These are phyloP conservation scores for Pseudorhiza aurosa DNA, from an alignment of 30 jellyfish, hydroid and myxozoan species.

Conservation along the genomic window DNA sequence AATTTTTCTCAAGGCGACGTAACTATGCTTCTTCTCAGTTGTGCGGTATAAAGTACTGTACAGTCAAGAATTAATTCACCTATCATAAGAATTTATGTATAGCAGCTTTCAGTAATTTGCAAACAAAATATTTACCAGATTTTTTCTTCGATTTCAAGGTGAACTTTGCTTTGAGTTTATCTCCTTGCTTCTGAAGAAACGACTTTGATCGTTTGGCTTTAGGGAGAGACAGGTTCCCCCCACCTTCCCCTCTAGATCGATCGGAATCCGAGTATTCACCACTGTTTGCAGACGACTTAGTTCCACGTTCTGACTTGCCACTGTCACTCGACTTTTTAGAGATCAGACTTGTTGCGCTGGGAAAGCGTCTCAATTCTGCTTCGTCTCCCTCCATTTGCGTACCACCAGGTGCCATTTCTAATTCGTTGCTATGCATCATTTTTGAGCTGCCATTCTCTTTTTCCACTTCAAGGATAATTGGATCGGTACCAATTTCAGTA, in stretches of 20 bases:
- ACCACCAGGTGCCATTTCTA: conserved; percentile 3
- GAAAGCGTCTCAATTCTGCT: conserved; percentile 13
- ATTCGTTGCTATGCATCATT: neutral
- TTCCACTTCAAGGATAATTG: neutral
- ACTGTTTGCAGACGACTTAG: conserved; percentile 28
- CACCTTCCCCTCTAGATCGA: conserved; percentile 47
- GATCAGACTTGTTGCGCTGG: conserved; percentile 56
- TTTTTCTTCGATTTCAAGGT: conserved; percentile 65
- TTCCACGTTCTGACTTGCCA: conserved; percentile 61
- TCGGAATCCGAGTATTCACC: conserved; percentile 63
- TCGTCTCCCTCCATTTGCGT: conserved; percentile 15
- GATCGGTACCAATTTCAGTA: conserved; percentile 31
- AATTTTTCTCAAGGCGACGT: too few species aligned
- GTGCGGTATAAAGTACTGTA: too few species aligned
- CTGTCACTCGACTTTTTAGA: conserved; percentile 65
- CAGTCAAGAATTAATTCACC: too few species aligned
- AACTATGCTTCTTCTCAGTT: too few species aligned
- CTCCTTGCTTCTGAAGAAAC: conserved; percentile 86
- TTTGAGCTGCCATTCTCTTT: conserved; percentile 7
- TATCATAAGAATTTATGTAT: too few species aligned
- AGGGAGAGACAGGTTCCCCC: conserved; percentile 1
- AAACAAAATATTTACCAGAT: too few species aligned
- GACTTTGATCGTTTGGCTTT: conserved; percentile 73
- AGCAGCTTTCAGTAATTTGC: too few species aligned
- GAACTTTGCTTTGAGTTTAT: conserved; percentile 68